phyloP scores from a whole-genome alignment of 2,113 vertebrate genomes.

The Pandion haliaetus region DNA sequence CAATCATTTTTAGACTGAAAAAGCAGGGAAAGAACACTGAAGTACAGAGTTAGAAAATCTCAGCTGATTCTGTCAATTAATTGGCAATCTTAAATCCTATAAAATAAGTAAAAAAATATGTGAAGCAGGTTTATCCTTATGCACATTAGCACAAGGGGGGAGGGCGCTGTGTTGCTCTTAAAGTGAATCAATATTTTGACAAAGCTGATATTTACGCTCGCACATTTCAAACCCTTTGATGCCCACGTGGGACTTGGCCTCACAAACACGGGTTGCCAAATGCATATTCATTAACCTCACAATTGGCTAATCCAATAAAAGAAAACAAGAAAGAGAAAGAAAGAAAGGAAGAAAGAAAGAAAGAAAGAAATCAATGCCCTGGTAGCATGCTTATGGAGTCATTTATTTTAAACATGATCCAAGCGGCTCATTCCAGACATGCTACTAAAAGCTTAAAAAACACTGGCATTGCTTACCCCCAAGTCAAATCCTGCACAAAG shows the following conservation, averaged over 20 bases:
- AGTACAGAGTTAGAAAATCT: background rate
- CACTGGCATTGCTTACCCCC: background rate
- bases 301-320: slow-evolving; percentile 70
- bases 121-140: background rate
- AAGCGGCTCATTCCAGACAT: background rate
- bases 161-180: background rate
- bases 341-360: background rate
- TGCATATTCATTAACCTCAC: slow-evolving; percentile 76
- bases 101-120: background rate
- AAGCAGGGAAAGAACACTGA: background rate
- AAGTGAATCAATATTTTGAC: slow-evolving; percentile 77
- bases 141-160: background rate
- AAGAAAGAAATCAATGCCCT: slow-evolving; percentile 36
- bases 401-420: slow-evolving; percentile 74
- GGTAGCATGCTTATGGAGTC: slow-evolving; percentile 62
- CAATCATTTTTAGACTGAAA: background rate
- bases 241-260: slow-evolving; percentile 48
- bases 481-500: slow-evolving; percentile 33
- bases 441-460: slow-evolving; percentile 50
- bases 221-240: slow-evolving; percentile 62
- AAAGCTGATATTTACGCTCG: slow-evolving; percentile 48
- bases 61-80: background rate
- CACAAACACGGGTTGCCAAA: slow-evolving; percentile 63
- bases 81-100: background rate
- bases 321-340: background rate